Evolutionary conservation across 2,888 invertebrate species (phyloP).

Genomic region (Corbicula japonica): DNA sequence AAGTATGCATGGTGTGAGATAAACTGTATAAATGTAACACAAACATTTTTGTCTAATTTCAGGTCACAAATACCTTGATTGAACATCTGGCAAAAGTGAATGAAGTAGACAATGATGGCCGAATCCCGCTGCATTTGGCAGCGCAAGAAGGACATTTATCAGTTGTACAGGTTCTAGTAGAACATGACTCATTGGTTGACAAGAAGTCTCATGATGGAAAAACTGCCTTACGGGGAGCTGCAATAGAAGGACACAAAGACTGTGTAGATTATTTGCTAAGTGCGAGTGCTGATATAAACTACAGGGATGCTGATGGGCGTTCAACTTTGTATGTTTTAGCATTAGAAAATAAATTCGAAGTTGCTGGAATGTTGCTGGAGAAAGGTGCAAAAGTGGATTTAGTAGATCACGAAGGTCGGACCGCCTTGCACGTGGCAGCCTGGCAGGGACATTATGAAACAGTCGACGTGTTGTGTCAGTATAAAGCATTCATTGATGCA

Average conservation of each 20-base stretch:
- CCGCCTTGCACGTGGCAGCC: slow-evolving; percentile 92
- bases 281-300: slow-evolving; percentile 92
- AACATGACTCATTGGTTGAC: slow-evolving; percentile 80
- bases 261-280: slow-evolving; percentile 86
- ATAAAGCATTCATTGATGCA: slow-evolving; percentile 93
- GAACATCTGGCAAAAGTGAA: slow-evolving; percentile 87
- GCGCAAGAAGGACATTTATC: slow-evolving; percentile 89
- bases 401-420: slow-evolving; percentile 95
- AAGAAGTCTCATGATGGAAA: slow-evolving; percentile 92
- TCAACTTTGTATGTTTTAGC: slow-evolving; percentile 97
- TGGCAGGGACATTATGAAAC: slow-evolving; percentile 97
- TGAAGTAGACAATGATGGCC: slow-evolving; percentile 87
- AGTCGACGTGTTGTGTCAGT: slow-evolving; percentile 94
- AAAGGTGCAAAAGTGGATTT: slow-evolving; percentile 92
- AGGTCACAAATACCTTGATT: slow-evolving; percentile 87
- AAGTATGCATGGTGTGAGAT: too few species aligned
- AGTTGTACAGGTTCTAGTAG: slow-evolving; percentile 78
- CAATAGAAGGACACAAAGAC: slow-evolving; percentile 93
- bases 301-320: slow-evolving; percentile 96
- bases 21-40: background rate
- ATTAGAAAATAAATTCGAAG: slow-evolving; percentile 84
- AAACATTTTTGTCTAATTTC: slow-evolving; percentile 87
- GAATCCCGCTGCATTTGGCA: slow-evolving; percentile 90
- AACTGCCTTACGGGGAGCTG: slow-evolving; percentile 89
- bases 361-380: slow-evolving; percentile 88